Conservation (phyloP, 2,888 invertebrate species). For the Smittia aterrima region DNA sequence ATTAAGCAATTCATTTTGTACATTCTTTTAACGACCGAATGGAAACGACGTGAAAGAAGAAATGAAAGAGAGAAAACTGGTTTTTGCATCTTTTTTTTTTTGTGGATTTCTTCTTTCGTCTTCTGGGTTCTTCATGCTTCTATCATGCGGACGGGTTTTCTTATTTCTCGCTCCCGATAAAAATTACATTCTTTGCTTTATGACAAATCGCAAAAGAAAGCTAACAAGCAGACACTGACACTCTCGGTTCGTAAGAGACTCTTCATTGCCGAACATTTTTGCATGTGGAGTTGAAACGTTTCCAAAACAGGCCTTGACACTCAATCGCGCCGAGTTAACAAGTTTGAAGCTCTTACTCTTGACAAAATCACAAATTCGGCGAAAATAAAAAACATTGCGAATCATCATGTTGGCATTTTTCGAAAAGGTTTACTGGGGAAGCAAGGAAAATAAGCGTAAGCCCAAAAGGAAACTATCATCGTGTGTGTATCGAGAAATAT, state of each 20-base stretch:
- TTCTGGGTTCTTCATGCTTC: neutral
- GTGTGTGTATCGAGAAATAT: neutral
- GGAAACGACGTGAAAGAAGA: neutral
- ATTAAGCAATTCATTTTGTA: neutral
- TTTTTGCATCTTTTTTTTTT: slow-evolving; percentile 24
- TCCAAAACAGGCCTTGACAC: no score
- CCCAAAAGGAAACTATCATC: neutral
- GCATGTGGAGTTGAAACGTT: no score
- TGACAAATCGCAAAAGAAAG: slow-evolving; percentile 5
- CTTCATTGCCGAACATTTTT: no score
- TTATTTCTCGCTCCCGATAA: neutral
- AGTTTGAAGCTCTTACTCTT: neutral
- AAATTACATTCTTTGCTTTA: slow-evolving; percentile 1
- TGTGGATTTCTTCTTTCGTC: neutral
- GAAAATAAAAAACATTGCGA: neutral
- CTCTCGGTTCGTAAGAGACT: no score
- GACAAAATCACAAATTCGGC: neutral
- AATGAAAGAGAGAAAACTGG: slow-evolving; percentile 7
- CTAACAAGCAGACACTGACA: neutral
- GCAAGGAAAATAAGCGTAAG: neutral
- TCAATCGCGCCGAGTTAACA: no score
- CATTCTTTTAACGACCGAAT: slow-evolving; percentile 5
- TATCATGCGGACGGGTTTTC: neutral
- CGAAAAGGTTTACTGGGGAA: neutral
- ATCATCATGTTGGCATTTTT: neutral